Evolutionary conservation across 2,113 vertebrate genomes (phyloP), one percentile per base, ranked within the genome.

Genomic region (Oryzias celebensis): DNA sequence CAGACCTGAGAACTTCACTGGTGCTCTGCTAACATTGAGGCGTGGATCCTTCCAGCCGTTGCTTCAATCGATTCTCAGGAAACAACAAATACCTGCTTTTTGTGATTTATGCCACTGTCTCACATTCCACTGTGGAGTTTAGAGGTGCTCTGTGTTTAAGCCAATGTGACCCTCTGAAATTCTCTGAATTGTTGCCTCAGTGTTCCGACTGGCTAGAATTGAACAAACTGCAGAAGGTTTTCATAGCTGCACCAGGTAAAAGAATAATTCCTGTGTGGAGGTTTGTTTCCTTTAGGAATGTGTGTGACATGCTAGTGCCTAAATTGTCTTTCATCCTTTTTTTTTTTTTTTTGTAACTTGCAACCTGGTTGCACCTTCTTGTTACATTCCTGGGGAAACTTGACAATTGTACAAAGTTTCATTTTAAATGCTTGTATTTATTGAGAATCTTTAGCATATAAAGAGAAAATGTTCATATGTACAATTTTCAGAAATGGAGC

Each of bases 361-460:
- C 65, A 75, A 73, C 68, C 8, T 49, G 52, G 73, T 77, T 77
- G 79, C 77, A 75, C 54, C 23, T 28, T 74, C 50, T 36, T 65
- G 86, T 89, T 82, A 83, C 81, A 80, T 89, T 92, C 87, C 91
- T 92, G 90, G 24, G 36, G 68, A 89, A 82, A 92, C 91, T 90
- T 91, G 86, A 88, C 43, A 50, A 69, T 46, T 70, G 56, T 82
- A 72, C 51, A 67, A 23, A 66, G 59, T 62, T 73, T 74, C 28
- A 44, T 48, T 82, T 62, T 48, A 52, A 71, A 71, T 65, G 68
- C 69, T 83, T 68, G 69, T 90, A 90, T 91, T 87, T 91, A 91
- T 91, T 91, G 68, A 62, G 77, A 43, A 77, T 71, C 76, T 53
- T 85, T 55, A 59, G 58, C 65, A 18, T 77, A 62, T 73, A 63